Conservation (phyloP, 2,797 vertebrate species). For the Pangasius sanitwongsei region DNA sequence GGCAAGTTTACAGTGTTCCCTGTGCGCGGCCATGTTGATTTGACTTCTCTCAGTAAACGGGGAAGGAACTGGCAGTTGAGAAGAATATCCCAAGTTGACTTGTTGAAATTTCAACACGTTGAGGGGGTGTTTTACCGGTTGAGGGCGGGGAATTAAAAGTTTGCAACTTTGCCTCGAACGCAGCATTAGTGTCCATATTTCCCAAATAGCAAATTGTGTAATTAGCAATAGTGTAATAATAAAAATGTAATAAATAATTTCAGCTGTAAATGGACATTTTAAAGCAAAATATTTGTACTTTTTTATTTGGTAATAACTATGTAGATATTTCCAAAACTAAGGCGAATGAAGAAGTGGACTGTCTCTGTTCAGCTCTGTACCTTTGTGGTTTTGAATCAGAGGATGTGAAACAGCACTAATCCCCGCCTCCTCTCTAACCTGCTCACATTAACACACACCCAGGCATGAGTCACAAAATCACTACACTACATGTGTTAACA, state of each 20-base stretch:
- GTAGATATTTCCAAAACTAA: background rate
- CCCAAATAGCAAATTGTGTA: background rate
- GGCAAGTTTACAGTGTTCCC: background rate
- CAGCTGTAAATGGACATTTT: too few species aligned
- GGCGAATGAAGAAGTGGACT: background rate
- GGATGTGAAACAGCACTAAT: slow-evolving; percentile 3
- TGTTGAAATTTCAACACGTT: too few species aligned
- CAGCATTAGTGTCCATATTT: background rate
- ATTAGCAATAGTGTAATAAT: background rate
- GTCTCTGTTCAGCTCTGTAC: background rate
- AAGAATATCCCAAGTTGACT: background rate
- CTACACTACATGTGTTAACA: slow-evolving; percentile 75
- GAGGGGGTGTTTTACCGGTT: background rate
- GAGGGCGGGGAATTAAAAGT: background rate
- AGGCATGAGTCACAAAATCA: slow-evolving; percentile 34
- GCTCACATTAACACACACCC: slow-evolving; percentile 18
- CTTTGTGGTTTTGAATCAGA: background rate
- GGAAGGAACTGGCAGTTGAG: background rate
- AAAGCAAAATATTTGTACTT: background rate
- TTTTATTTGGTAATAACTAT: background rate
- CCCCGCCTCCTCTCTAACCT: slow-evolving; percentile 13
- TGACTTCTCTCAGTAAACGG: background rate
- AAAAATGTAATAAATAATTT: background rate
- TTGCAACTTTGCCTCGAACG: background rate
- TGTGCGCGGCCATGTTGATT: background rate